Evolutionary conservation across 2,113 vertebrate species (phyloP).

Genomic region (Sardina pilchardus): DNA sequence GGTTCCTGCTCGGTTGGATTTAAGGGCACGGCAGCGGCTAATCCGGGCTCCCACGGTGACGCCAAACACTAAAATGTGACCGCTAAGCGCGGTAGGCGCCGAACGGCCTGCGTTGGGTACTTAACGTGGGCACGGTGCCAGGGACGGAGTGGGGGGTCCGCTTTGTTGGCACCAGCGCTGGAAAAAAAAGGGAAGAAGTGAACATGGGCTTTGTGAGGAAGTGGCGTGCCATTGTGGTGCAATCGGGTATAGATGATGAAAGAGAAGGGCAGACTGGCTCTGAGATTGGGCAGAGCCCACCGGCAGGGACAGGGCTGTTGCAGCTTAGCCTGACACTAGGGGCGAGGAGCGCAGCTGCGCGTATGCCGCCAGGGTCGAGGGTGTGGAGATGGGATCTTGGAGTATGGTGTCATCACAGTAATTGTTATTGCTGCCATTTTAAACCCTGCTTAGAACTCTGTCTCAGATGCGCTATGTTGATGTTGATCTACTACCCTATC

Average conservation of each 20-base stretch:
- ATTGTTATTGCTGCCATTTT: background rate
- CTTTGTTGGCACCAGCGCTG: slow-evolving; percentile 61
- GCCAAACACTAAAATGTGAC: slow-evolving; percentile 77
- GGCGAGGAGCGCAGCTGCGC: too few species aligned
- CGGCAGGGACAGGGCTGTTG: slow-evolving; percentile 11
- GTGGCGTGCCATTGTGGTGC: slow-evolving; percentile 57
- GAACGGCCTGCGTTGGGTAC: slow-evolving; percentile 68
- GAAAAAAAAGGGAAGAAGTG: slow-evolving; percentile 51
- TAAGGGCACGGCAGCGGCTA: slow-evolving; percentile 67
- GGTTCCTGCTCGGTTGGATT: slow-evolving; percentile 67
- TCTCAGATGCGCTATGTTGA: background rate
- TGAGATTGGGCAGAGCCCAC: background rate
- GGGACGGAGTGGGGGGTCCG: slow-evolving; percentile 63
- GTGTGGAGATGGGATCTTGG: slow-evolving; percentile 32
- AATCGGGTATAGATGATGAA: slow-evolving; percentile 78
- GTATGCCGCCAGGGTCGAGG: background rate
- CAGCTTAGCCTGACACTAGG: background rate
- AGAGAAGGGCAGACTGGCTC: slow-evolving; percentile 74
- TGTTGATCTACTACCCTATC: background rate
- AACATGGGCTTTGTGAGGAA: slow-evolving; percentile 50
- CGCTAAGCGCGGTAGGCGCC: slow-evolving; percentile 80
- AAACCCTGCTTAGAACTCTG: background rate
- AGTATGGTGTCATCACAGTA: background rate
- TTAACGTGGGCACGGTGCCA: slow-evolving; percentile 74
- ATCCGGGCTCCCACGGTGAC: slow-evolving; percentile 73